Evolutionary conservation across 2,113 vertebrate genomes (phyloP).

Genomic region (Solea solea): DNA sequence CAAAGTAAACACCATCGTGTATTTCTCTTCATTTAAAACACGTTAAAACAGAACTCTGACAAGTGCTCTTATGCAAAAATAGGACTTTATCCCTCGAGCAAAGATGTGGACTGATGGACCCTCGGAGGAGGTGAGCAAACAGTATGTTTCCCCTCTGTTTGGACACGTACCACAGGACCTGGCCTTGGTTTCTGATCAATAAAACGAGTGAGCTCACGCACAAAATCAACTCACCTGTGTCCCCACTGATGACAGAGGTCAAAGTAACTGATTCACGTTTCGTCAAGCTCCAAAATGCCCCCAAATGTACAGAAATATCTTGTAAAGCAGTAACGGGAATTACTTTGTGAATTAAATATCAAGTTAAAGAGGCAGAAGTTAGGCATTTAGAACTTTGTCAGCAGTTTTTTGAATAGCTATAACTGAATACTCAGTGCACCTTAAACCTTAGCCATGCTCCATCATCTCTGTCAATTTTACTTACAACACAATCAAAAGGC

Average conservation of each 20-base stretch:
- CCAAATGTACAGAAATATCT: background rate
- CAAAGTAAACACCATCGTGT: background rate
- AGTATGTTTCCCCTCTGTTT: conserved; percentile 41
- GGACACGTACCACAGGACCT: conserved; percentile 54
- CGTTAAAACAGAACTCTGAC: background rate
- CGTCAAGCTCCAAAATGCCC: background rate
- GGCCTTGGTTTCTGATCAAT: conserved; percentile 68
- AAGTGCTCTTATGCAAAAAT: conserved; percentile 24
- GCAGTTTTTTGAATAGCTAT: background rate
- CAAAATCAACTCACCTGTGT: background rate
- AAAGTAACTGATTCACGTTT: background rate
- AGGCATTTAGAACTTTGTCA: background rate
- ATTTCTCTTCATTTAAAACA: background rate
- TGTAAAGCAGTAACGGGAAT: background rate
- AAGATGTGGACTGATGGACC: conserved; percentile 61
- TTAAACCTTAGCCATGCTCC: background rate
- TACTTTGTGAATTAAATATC: background rate
- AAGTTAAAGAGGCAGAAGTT: background rate
- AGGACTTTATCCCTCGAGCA: conserved; percentile 55
- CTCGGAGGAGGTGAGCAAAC: conserved; percentile 57
- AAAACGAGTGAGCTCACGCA: conserved; percentile 15
- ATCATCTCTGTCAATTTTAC: background rate
- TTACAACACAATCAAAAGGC: conserved; percentile 6
- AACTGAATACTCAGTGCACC: background rate
- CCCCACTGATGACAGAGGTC: conserved; percentile 7